These are phyloP conservation scores for Tragelaphus strepsiceros DNA, from an alignment of 2,113 vertebrate genomes.

Conservation along the genomic window DNA sequence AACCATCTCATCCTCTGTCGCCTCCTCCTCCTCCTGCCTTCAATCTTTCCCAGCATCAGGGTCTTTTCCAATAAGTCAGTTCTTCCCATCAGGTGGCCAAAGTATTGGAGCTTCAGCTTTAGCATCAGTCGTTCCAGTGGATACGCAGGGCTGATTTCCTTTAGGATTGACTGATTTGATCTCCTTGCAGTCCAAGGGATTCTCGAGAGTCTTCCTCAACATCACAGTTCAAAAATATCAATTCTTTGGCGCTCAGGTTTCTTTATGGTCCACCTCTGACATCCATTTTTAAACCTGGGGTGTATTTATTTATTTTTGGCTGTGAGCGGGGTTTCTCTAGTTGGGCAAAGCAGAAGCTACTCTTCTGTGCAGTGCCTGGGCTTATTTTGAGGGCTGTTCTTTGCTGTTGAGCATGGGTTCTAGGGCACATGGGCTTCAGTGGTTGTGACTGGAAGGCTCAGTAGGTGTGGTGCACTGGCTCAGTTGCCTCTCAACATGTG, in stretches of 20 bases:
- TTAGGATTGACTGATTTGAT: background rate
- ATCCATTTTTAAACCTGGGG: background rate
- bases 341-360: background rate
- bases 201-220: background rate
- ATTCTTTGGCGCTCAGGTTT: background rate
- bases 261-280: background rate
- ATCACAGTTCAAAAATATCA: background rate
- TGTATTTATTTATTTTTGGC: background rate
- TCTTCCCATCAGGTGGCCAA: background rate
- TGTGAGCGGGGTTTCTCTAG: background rate
- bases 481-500: background rate
- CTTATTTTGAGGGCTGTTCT: background rate
- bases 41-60: background rate
- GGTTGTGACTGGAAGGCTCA: background rate
- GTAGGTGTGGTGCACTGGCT: background rate
- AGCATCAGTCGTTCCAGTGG: background rate
- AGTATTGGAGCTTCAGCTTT: background rate
- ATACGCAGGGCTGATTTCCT: background rate
- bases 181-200: background rate
- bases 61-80: background rate
- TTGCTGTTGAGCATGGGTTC: background rate
- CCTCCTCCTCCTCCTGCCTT: background rate
- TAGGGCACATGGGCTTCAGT: background rate
- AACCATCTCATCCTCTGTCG: background rate
- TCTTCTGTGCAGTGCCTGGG: background rate